These are phyloP conservation scores for Eupeodes latifasciatus DNA, from an alignment of 2,888 invertebrate genomes.

Conservation along the genomic window DNA sequence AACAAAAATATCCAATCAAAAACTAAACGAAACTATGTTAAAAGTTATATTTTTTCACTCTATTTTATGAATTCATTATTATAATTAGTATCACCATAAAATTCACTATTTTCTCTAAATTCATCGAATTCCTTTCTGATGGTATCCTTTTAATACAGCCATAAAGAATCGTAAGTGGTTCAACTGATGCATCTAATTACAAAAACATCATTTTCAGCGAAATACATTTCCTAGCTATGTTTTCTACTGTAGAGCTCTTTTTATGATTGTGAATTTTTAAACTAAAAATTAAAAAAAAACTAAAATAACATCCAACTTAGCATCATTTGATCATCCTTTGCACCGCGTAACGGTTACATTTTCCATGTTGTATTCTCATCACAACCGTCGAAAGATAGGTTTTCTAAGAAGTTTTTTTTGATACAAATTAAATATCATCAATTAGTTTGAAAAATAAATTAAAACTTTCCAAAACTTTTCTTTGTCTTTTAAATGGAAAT, in stretches of 20 bases:
- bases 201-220: conserved; percentile 7
- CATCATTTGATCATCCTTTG: not conserved
- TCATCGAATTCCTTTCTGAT: too few species aligned
- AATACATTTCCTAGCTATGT: conserved; percentile 15
- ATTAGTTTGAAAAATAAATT: conserved; percentile 39
- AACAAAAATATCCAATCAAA: too few species aligned
- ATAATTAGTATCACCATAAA: too few species aligned
- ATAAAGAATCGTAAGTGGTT: too few species aligned
- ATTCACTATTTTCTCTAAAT: too few species aligned
- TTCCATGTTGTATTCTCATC: not conserved
- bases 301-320: not conserved
- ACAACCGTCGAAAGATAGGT: not conserved
- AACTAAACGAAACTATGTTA: too few species aligned
- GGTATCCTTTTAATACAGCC: too few species aligned
- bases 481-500: not conserved
- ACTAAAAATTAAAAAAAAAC: conserved; percentile 28
- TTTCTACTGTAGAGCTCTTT: conserved; percentile 19
- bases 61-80: too few species aligned
- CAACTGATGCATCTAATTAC: too few species aligned
- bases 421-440: conserved; percentile 58
- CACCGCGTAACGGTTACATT: too few species aligned
- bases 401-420: conserved; percentile 30
- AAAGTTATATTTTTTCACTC: too few species aligned
- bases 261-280: conserved; percentile 63
- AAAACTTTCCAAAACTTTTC: not conserved